Base-by-base conservation (phyloP, 2,797 vertebrate genomes). In the Champsocephalus esox region DNA sequence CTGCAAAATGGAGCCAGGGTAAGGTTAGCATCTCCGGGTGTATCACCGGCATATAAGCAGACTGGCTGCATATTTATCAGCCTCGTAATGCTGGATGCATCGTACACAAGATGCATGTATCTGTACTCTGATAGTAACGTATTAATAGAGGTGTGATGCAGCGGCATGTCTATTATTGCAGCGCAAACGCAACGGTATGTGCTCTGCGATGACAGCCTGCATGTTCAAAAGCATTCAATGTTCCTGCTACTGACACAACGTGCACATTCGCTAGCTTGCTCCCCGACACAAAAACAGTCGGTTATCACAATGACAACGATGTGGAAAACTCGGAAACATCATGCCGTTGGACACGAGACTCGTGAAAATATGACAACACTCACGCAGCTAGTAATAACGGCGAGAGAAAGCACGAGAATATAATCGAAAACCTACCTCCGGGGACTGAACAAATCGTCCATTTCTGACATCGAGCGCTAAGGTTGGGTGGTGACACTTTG, bases 371-470 rank as follows among this genome's bases (percentile, higher is more conserved):
- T 79, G 68, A 80, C 70, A 84, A 87, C 75, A 86, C 85, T 80
- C 68, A 12, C 86, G 48, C 71, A 14, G 75, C 75, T 50, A 69
- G 75, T 9, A 34, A 70, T 43, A 63, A 64, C 66, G 77, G 70
- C 73, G 82, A 59, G 79, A 57, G 72, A 75, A 75, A 86, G 86
- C 92, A 80, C 57, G 90, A 86, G 89, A 95, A 93, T 87, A 90
- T 69, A 69, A 79, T 74, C 80, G 87, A 93, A 45, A 61, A 96
- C 97, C 96, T 98, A 99, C 98, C 98, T 99, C 96, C 97, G 94
- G 94, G 97, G 96, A 93, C 97, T 95, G 96, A 97, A 96, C 79
- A 98, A 92, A 92, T 98, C 97, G 85, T 99, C 98, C 98, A 99
- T 99, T 95, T 92, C 97, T 93, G 94, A 93, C 94, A 93, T 93